phyloP scores from a whole-genome alignment of 2,888 invertebrate species.

The Clivina fossor region DNA sequence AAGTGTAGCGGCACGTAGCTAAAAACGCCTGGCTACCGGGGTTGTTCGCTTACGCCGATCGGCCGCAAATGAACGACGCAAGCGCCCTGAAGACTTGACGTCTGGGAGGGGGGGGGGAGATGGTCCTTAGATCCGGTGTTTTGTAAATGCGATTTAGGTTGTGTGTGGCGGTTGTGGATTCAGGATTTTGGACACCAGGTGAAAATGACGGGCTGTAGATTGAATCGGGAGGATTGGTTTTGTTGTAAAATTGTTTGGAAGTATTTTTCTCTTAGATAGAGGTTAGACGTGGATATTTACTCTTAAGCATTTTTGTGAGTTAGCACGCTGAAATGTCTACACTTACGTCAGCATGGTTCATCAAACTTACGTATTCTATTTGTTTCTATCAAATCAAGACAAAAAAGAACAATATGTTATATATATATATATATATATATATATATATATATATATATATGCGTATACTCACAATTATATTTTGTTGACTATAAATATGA shows the following conservation, averaged over 20 bases:
- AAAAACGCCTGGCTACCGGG: conserved; percentile 10
- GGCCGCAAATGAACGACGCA: conserved; percentile 4
- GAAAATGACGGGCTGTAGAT: background rate
- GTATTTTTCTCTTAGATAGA: background rate
- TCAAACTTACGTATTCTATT: conserved; percentile 1
- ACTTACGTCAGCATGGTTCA: background rate
- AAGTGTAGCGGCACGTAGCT: conserved; percentile 11
- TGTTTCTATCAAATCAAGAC: background rate
- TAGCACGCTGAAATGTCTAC: conserved; percentile 3
- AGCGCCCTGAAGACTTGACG: background rate
- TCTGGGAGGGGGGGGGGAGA: background rate
- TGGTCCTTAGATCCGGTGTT: background rate
- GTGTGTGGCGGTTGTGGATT: background rate
- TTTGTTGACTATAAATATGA: conserved; percentile 14
- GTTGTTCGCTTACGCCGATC: too few species aligned
- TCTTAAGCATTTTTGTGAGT: background rate
- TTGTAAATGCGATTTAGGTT: background rate
- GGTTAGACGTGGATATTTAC: background rate
- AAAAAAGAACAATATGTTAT: background rate
- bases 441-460: conserved; percentile 29
- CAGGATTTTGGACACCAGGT: background rate
- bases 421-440: conserved; percentile 27
- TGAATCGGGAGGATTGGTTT: background rate
- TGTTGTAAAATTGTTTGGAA: background rate
- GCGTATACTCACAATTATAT: conserved; percentile 18